Evolutionary conservation across 2,113 vertebrate genomes (phyloP).

Genomic region (Neodontobutis hainanensis): DNA sequence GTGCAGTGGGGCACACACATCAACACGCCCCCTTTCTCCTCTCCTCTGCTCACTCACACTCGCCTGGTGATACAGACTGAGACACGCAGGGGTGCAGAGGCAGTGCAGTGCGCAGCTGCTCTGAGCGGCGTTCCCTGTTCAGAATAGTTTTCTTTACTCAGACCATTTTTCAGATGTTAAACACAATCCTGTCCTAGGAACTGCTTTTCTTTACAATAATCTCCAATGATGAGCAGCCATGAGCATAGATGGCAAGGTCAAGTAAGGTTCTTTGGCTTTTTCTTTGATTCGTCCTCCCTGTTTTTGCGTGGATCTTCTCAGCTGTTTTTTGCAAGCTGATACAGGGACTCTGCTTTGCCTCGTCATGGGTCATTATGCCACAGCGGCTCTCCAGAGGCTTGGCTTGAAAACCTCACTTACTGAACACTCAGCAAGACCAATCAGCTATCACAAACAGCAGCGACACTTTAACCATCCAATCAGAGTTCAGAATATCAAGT

Average conservation of each 20-base stretch:
- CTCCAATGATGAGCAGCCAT: conserved; percentile 55
- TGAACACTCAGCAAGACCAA: conserved; percentile 65
- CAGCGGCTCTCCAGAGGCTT: conserved; percentile 51
- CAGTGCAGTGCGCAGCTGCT: conserved; percentile 64
- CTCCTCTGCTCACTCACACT: conserved; percentile 48
- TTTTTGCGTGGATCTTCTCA: conserved; percentile 37
- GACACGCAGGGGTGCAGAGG: conserved; percentile 69
- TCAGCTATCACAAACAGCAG: conserved; percentile 66
- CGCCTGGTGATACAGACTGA: conserved; percentile 57
- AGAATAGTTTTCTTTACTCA: conserved; percentile 65
- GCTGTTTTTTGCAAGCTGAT: conserved; percentile 41
- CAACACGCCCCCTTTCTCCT: conserved; percentile 72
- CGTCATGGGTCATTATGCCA: conserved; percentile 67
- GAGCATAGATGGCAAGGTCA: conserved; percentile 74
- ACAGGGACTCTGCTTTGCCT: conserved; percentile 49
- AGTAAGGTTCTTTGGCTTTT: conserved; percentile 56
- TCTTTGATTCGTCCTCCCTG: conserved; percentile 25
- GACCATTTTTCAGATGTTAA: conserved; percentile 61
- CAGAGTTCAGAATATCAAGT: conserved; percentile 68
- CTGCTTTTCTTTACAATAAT: conserved; percentile 39
- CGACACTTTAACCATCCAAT: conserved; percentile 66
- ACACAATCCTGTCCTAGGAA: conserved; percentile 71
- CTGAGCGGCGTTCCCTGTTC: conserved; percentile 57
- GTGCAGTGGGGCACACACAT: conserved; percentile 77
- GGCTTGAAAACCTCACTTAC: conserved; percentile 54